A percentile compares a stretch with the other conserved stretches of the same genome.
phyloP scores from a whole-genome alignment of 2,113 vertebrate species.

The Scortum barcoo region DNA sequence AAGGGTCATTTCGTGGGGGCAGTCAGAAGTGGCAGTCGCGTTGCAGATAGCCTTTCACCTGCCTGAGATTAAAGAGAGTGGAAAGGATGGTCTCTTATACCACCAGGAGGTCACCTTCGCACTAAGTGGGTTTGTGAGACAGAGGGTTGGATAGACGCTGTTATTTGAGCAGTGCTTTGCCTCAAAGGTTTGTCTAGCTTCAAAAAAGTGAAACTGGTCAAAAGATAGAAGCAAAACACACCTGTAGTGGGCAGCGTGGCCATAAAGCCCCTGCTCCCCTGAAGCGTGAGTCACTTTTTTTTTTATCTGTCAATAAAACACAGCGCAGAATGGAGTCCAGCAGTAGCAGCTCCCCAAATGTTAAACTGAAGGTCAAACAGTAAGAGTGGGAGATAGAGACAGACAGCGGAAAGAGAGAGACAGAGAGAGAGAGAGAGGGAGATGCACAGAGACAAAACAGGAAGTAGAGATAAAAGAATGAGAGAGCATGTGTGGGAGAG shows the following conservation, averaged over 20 bases:
- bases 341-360: neutral
- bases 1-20: neutral
- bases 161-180: neutral
- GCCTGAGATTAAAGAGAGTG: conserved; percentile 10
- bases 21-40: neutral
- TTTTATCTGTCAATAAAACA: conserved; percentile 5
- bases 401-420: conserved; percentile 1
- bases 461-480: conserved; percentile 2
- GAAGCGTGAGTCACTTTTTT: conserved; percentile 6
- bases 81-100: conserved; percentile 16
- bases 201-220: conserved; percentile 5
- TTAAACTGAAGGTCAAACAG: conserved; percentile 30
- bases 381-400: conserved; percentile 6
- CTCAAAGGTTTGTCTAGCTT: neutral
- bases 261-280: neutral
- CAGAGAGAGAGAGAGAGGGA: neutral
- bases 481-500: conserved; percentile 32
- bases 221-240: conserved; percentile 4
- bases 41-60: conserved; percentile 31
- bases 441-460: conserved; percentile 20
- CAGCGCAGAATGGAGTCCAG: neutral
- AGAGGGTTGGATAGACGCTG: neutral
- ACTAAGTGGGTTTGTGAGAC: neutral
- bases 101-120: neutral
- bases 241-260: neutral